phyloP scores from a whole-genome alignment of 1,140 invertebrate species.

The Brachionus koreanus region DNA sequence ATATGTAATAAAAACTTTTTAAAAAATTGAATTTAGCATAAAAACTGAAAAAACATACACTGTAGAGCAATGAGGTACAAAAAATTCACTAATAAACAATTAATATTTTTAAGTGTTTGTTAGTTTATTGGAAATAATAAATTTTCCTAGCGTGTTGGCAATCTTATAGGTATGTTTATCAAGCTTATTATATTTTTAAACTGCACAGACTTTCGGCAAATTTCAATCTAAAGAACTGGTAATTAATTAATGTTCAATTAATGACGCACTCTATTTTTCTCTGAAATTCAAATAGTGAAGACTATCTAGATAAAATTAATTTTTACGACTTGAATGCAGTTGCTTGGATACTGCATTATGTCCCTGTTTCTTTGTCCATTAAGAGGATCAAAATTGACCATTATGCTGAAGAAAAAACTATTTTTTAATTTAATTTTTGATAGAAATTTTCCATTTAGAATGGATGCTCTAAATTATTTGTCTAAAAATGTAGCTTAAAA shows the following conservation, averaged over 20 bases:
- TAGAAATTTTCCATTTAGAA: not conserved
- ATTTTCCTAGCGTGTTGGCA: not conserved
- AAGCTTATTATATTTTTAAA: not conserved
- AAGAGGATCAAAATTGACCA: too few relatives aligned
- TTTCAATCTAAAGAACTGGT: not conserved
- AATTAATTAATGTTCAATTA: not conserved
- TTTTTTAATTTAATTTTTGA: too few relatives aligned
- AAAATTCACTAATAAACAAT: not conserved
- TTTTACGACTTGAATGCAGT: not conserved
- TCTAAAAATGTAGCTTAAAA: not conserved
- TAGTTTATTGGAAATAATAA: not conserved
- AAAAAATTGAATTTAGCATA: not conserved
- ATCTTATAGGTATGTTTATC: not conserved
- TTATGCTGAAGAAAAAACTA: too few relatives aligned
- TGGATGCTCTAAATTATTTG: not conserved
- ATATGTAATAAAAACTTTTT: too few relatives aligned
- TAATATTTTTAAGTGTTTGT: not conserved
- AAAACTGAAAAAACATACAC: not conserved
- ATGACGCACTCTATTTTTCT: not conserved
- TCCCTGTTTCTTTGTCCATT: too few relatives aligned
- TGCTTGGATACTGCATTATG: not conserved
- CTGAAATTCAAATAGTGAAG: not conserved
- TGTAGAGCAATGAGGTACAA: not conserved
- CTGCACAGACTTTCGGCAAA: not conserved
- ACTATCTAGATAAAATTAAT: not conserved